These are phyloP conservation scores for Oreochromis mossambicus DNA, from an alignment of 2,797 vertebrate species.

Conservation along the genomic window DNA sequence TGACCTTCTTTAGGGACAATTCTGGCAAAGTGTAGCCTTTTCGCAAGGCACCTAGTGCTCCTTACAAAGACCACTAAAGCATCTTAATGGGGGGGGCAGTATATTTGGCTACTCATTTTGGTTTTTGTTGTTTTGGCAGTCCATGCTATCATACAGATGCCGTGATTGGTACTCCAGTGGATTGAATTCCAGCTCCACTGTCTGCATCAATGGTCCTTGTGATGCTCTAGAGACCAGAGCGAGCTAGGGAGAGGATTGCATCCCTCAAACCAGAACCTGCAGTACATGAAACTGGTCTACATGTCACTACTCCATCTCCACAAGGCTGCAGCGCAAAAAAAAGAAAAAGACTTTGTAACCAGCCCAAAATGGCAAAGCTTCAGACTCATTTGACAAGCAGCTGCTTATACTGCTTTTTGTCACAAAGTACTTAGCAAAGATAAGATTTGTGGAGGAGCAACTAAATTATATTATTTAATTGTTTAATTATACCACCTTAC, in stretches of 20 bases:
- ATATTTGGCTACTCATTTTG: not conserved
- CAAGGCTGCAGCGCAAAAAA: not conserved
- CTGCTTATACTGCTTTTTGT: not conserved
- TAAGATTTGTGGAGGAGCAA: not conserved
- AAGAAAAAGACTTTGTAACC: accelerated
- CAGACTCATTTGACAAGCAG: not conserved
- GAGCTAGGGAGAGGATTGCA: not conserved
- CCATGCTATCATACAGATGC: not conserved
- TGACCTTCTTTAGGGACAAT: not conserved
- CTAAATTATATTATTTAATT: not conserved
- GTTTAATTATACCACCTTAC: not conserved
- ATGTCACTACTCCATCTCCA: not conserved
- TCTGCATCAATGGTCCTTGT: not conserved
- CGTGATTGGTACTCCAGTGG: accelerated
- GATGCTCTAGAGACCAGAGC: not conserved
- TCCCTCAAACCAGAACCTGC: not conserved
- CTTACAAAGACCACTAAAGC: not conserved
- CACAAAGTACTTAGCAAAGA: not conserved
- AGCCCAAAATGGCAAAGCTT: not conserved
- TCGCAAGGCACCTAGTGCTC: not conserved
- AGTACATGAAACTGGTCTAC: not conserved
- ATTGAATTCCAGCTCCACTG: not conserved
- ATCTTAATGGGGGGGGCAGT: not conserved
- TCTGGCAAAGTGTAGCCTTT: not conserved
- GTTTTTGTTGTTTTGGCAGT: not conserved